Base-by-base conservation (phyloP, 2,113 vertebrate genomes). In the Apteryx owenii region DNA sequence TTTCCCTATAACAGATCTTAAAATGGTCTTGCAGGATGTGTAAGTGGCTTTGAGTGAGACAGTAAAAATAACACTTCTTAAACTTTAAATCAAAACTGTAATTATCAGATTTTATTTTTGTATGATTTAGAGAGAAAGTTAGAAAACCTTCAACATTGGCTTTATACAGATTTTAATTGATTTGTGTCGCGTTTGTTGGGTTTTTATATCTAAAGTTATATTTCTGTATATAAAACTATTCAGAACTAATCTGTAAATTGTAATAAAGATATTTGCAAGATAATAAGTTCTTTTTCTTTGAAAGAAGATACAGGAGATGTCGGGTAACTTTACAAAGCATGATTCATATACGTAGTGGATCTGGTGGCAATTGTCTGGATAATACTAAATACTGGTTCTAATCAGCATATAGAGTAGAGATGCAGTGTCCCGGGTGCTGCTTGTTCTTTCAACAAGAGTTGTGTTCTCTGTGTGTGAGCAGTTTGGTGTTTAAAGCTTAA, bases 251-350 rank as follows among this genome's bases (percentile, higher is more conserved):
- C 96, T 88, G 88, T 98, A 96, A 62, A 95, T 98, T 98, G 95
- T 89, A 98, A 98, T 98, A 98, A 98, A 98, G 97, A 97, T 79
- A 98, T 98, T 98, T 98, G 92, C 97, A 98, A 91, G 93, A 96
- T 97, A 96, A 90, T 42, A 81, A 4, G 2, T 31, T 64, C 51
- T 8, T 19, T 33, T 22, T 8, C 50, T 71, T 76, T 20, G 36
- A 21, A 4, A 6, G 31, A 10, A 19, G 6, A n/a, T 21, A 3
- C 0, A 4, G 61, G 54, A 46, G 48, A 2, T 4, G n/a, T 9
- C 6, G 1, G 44, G 26, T 46, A 5, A 16, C 9, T 20, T 9
- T 9, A 22, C 3, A 6, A 22, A 75, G 18, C 14, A 5, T 1
- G 0, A 9, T 21, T 60, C 0, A 1, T 21, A n/a, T 2, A 0